Evolutionary conservation across 2,888 invertebrate genomes (phyloP), one percentile per base, ranked within the genome.

Genomic region (Eilema caniola): DNA sequence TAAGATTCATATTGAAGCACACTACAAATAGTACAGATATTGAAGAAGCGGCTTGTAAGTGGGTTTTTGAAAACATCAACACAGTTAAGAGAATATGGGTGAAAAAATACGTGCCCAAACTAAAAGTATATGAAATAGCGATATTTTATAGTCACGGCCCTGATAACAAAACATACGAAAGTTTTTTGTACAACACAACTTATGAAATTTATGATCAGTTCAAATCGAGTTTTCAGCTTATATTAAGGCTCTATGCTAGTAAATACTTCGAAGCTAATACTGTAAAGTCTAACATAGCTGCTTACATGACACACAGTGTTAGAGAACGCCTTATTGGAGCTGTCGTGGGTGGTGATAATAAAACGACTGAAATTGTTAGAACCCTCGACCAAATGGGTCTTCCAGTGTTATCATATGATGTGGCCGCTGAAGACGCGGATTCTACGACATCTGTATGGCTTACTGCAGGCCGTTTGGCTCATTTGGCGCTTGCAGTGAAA

Each of bases 241-340:
- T 2, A 12, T 4, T 66, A 16, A 57, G 57, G 4, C 0, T 0
- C 0, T 60, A 60, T 60, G 0, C 7, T n/a, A n/a, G 12, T 2
- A 7, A 4, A 11, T 23, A 53, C 20, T 33, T 25, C 3, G 11
- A 66, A 41, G 10, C 8, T 24, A 63, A 37, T 66, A 28, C 10
- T 63, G 24, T 72, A 2, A 66, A 64, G 24, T 14, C 3, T 14
- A 24, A 16, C 16, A 28, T 72, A 63, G 3, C 37, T 0, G 2
- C 37, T 33, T 69, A 53, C 28, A 25, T 63, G 62, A 2, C 8
- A 14, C 5, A n/a, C 63, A 37, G 24, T 12, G 8, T 53, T 5
- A 66, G 37, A 66, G 57, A 72, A 66, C 24, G 23, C 25, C n/a
- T 72, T 2, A 66, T 72, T n/a, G 72, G 72, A 16, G 69, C 63